Evolutionary conservation across 1,140 invertebrate species (phyloP), one percentile per base, ranked within the genome.

Genomic region (Octopus bimaculoides): DNA sequence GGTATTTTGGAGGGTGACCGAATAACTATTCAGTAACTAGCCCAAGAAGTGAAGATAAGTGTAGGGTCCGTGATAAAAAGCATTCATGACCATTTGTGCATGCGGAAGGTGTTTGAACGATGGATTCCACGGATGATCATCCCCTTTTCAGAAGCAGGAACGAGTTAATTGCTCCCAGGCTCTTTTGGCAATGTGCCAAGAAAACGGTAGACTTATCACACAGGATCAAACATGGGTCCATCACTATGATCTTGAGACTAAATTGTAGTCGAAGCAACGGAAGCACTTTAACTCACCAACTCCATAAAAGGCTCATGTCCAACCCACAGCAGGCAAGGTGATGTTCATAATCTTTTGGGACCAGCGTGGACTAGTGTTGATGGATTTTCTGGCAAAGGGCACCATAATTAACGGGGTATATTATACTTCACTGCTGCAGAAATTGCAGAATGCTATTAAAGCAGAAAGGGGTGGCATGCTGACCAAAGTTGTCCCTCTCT

Each of bases 301-400:
- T 66, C 61, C 61, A n/a, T 10, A 66, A n/a, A 66, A 66, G 61
- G 61, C 61, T 10, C 61, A n/a, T 66, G 61, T 66, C n/a, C 61
- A 66, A 66, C 61, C 61, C 61, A 10, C 61, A n/a, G 61, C n/a
- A n/a, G 61, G 61, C 61, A 66, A 66, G 61, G 61, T 66, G 9
- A 66, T 66, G 61, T n/a, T 66, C 61, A 66, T 66, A n/a, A n/a
- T 66, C 61, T 66, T 66, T 66, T 66, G 61, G 61, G 61, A 66
- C 61, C 61, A 66, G 61, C 61, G n/a, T 10, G 61, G 61, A 66
- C 9, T 66, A 66, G 61, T 66, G 61, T 10, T 66, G 61, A 66
- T 66, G 61, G 61, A 66, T 66, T 66, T 66, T n/a, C 61, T 66
- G 61, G 61, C 61, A 66, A 66, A 66, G 61, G 61, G 61, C n/a